Conservation (phyloP, 2,113 vertebrate species). For the Promerops cafer region DNA sequence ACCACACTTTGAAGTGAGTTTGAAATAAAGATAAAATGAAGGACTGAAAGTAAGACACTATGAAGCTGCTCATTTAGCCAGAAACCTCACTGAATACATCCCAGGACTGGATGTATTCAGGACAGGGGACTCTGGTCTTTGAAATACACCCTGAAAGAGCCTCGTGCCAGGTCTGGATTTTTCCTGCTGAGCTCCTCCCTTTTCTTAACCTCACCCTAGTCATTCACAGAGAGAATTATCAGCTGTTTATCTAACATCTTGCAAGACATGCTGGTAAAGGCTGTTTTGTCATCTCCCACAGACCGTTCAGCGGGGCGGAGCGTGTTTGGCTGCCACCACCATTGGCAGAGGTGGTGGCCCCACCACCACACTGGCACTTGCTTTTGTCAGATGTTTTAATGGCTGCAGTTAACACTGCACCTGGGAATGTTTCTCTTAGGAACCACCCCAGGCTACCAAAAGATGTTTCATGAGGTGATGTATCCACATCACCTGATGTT, state of each 20-base stretch:
- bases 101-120: background rate
- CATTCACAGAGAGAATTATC: background rate
- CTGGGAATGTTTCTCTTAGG: background rate
- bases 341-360: background rate
- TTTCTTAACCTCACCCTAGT: background rate
- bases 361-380: background rate
- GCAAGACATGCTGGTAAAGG: background rate
- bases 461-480: background rate
- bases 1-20: background rate
- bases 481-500: background rate
- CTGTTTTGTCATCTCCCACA: background rate
- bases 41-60: background rate
- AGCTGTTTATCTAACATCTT: background rate
- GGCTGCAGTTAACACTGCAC: background rate
- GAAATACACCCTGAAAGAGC: background rate
- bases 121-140: background rate
- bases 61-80: background rate
- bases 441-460: slow-evolving; percentile 42
- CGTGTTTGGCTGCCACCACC: accelerated
- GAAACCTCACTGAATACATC: background rate
- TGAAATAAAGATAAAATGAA: background rate
- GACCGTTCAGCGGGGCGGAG: background rate
- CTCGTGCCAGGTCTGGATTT: background rate
- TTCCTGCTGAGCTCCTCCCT: background rate
- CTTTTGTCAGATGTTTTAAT: background rate